Percentiles rank a stretch among this genome's conserved stretches.
Evolutionary conservation across 2,888 invertebrate species (phyloP).

Genomic region (Lochmaea capreae): DNA sequence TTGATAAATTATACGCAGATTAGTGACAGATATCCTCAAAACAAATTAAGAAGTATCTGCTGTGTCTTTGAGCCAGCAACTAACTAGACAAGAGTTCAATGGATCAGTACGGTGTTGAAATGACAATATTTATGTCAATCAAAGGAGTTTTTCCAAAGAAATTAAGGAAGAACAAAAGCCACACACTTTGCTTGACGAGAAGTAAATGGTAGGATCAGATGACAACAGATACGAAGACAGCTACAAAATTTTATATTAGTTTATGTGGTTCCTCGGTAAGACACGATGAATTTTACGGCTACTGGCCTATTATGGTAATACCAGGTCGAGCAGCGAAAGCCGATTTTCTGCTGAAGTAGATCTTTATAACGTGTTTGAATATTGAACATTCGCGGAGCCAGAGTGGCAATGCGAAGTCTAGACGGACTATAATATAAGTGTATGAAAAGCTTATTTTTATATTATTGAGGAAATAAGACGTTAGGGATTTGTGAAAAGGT

Average conservation of each 20-base stretch:
- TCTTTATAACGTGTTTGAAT: constrained; percentile 42
- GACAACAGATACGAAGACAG: too few relatives aligned
- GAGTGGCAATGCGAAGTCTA: constrained; percentile 17
- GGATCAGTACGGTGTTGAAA: too few relatives aligned
- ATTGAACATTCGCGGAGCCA: constrained; percentile 31
- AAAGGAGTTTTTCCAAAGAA: too few relatives aligned
- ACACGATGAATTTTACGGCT: constrained; percentile 13
- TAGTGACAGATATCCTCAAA: too few relatives aligned
- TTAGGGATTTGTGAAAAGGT: neutral
- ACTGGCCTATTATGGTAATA: constrained; percentile 38
- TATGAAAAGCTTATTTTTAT: neutral
- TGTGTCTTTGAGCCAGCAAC: too few relatives aligned
- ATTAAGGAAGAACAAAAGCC: too few relatives aligned
- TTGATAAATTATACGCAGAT: too few relatives aligned
- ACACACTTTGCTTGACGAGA: too few relatives aligned
- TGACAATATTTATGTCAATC: too few relatives aligned
- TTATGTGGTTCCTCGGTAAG: neutral
- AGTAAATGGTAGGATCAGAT: too few relatives aligned
- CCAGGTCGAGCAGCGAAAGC: constrained; percentile 45
- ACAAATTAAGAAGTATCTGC: too few relatives aligned
- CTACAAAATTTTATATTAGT: neutral
- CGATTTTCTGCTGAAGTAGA: constrained; percentile 51
- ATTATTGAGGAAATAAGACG: constrained; percentile 4
- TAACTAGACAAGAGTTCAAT: too few relatives aligned
- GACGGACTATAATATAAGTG: constrained; percentile 13